Evolutionary conservation across 92 coral and sea anemone genomes (phyloP).

Genomic region (Epizoanthus scotinus): DNA sequence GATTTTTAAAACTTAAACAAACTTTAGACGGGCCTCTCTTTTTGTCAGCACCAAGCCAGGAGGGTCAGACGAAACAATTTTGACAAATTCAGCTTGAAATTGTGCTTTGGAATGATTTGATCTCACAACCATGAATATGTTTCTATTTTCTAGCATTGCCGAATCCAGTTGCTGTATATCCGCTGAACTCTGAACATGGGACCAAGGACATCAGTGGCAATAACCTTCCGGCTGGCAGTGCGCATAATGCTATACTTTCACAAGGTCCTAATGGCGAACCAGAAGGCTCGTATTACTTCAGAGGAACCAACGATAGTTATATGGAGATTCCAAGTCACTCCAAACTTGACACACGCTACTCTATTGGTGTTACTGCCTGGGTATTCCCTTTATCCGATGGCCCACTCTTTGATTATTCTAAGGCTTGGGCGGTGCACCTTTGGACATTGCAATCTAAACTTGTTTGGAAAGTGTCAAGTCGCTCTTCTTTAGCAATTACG

Average conservation of each 20-base stretch:
- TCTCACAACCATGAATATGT: background rate
- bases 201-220: constrained; percentile 51
- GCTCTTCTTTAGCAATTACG: background rate
- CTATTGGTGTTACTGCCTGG: constrained; percentile 21
- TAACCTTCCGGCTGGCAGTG: constrained; percentile 39
- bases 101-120: too few species aligned
- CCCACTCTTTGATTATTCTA: constrained; percentile 20
- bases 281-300: constrained; percentile 29
- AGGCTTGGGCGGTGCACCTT: background rate
- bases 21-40: too few species aligned
- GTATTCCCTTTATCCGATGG: constrained; percentile 3
- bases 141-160: constrained; percentile 10
- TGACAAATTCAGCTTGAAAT: too few species aligned
- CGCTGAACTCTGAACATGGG: constrained; percentile 43
- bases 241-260: constrained; percentile 31
- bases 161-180: constrained; percentile 50
- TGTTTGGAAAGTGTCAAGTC: background rate
- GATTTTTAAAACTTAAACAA: too few species aligned
- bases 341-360: background rate
- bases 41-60: too few species aligned
- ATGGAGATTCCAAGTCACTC: constrained; percentile 15
- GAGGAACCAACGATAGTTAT: constrained; percentile 7
- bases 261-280: constrained; percentile 51
- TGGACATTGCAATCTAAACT: background rate
- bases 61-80: too few species aligned